These are phyloP conservation scores for Hypothenemus hampei DNA, from an alignment of 1,140 invertebrate species.

Conservation along the genomic window DNA sequence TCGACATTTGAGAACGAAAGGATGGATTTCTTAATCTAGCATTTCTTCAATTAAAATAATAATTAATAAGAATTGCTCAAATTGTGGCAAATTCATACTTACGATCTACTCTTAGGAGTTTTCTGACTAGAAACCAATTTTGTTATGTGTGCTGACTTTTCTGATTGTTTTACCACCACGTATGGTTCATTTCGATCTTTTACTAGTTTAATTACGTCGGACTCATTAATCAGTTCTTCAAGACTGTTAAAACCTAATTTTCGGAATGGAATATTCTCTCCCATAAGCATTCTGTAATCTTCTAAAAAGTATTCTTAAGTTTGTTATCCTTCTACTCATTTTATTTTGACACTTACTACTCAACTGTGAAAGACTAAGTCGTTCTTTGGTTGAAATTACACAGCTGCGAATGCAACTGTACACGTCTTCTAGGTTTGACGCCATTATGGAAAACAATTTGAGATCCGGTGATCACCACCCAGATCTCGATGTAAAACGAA, in stretches of 20 bases:
- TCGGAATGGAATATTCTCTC: slow-evolving; percentile 54
- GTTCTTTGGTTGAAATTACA: slow-evolving; percentile 32
- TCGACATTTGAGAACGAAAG: too few species aligned
- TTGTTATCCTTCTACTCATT: not conserved
- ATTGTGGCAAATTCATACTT: slow-evolving; percentile 6
- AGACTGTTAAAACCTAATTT: slow-evolving; percentile 53
- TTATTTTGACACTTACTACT: slow-evolving; percentile 21
- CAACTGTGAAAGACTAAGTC: slow-evolving; percentile 28
- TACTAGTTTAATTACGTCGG: slow-evolving; percentile 48
- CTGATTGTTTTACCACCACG: slow-evolving; percentile 51
- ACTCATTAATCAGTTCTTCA: slow-evolving; percentile 52
- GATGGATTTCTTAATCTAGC: too few species aligned
- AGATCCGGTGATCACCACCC: too few species aligned
- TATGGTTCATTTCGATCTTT: slow-evolving; percentile 47
- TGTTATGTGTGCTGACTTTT: slow-evolving; percentile 55
- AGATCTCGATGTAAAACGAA: too few species aligned
- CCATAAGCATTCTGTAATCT: slow-evolving; percentile 55
- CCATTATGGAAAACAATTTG: slow-evolving; percentile 16
- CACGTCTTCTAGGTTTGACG: slow-evolving; percentile 24
- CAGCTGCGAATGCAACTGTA: slow-evolving; percentile 29
- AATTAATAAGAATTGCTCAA: too few species aligned
- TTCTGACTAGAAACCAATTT: slow-evolving; percentile 57
- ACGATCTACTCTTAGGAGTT: slow-evolving; percentile 36
- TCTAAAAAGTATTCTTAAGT: slow-evolving; percentile 33
- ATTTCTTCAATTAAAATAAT: too few species aligned